Conservation (phyloP, 2,113 vertebrate species). For the Erpornis zantholeuca region DNA sequence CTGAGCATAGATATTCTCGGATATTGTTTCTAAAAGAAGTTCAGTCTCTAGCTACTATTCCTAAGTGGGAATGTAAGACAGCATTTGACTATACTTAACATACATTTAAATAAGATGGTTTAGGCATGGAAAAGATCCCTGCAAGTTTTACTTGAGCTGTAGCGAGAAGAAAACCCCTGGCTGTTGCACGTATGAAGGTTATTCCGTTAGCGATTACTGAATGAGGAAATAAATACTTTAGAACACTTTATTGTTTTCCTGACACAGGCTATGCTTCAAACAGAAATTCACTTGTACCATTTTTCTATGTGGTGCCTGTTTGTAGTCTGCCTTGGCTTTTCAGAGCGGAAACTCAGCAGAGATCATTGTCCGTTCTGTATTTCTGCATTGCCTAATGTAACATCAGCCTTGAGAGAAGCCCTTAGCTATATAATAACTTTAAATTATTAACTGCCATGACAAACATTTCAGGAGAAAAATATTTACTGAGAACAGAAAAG, state of each 20-base stretch:
- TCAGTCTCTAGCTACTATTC: not conserved
- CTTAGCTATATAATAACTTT: not conserved
- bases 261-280: not conserved
- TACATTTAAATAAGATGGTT: not conserved
- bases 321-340: not conserved
- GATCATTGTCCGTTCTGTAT: not conserved
- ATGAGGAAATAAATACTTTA: not conserved
- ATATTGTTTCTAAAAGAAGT: not conserved
- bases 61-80: not conserved
- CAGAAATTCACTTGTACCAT: not conserved
- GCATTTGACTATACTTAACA: not conserved
- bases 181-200: not conserved
- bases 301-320: not conserved
- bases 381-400: not conserved
- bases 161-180: not conserved
- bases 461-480: not conserved
- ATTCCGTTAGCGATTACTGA: not conserved
- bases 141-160: not conserved
- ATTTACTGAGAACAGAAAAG: not conserved
- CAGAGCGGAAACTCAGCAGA: not conserved
- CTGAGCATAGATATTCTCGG: not conserved
- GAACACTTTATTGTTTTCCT: not conserved
- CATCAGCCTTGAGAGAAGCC: not conserved
- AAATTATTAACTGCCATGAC: not conserved
- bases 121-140: not conserved